A percentile compares a stretch with the other conserved stretches of the same genome.
Evolutionary conservation across 2,888 invertebrate genomes (phyloP).

Genomic region (Siphlonurus alternatus): DNA sequence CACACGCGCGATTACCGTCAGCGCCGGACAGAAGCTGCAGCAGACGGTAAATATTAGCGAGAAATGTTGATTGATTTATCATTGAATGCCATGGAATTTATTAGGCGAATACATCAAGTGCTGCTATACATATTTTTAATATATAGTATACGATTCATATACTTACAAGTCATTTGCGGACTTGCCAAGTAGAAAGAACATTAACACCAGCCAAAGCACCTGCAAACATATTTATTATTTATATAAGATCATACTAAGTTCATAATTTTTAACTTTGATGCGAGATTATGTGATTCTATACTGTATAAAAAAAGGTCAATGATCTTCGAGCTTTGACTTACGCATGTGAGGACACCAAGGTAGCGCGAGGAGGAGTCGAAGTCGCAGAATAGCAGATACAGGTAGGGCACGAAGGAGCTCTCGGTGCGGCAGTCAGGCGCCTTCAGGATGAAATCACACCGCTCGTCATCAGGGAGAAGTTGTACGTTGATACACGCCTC

Average conservation of each 20-base stretch:
- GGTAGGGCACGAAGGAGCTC: background rate
- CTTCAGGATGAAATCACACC: background rate
- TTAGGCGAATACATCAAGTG: too few relatives aligned
- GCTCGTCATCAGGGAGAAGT: background rate
- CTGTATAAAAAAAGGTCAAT: background rate
- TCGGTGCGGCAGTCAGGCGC: background rate
- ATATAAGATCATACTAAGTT: background rate
- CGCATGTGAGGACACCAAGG: background rate
- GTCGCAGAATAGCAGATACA: background rate
- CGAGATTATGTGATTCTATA: too few relatives aligned
- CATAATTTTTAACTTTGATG: too few relatives aligned
- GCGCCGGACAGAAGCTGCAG: slow-evolving; percentile 35
- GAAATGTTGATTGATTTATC: background rate
- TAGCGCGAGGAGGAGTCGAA: background rate
- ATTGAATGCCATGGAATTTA: background rate
- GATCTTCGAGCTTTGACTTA: too few relatives aligned
- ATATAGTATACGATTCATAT: background rate
- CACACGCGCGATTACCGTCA: slow-evolving; percentile 29
- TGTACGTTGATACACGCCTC: background rate
- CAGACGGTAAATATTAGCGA: slow-evolving; percentile 21
- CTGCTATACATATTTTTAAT: too few relatives aligned
- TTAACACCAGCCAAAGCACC: slow-evolving; percentile 28
- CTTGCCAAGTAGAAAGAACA: slow-evolving; percentile 35
- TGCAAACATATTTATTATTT: background rate
- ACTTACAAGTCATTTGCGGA: slow-evolving; percentile 41